A percentile compares a stretch with the other conserved stretches of the same genome.
Evolutionary conservation across 2,888 invertebrate species (phyloP).

Genomic region (Bimastos eiseni): DNA sequence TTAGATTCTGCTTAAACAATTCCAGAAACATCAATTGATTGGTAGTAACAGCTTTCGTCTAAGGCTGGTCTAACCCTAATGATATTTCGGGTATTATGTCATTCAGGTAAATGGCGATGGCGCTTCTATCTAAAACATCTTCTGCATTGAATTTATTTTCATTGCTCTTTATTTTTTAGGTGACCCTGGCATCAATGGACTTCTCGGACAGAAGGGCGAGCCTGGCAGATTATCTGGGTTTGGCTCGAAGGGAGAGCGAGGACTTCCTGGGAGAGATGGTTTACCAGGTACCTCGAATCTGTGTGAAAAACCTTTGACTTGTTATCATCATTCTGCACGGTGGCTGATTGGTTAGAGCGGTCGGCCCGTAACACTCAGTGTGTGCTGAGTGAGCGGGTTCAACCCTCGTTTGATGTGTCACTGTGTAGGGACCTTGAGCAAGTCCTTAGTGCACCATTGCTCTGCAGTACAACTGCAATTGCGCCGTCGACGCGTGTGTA

Average conservation of each 20-base stretch:
- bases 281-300: not conserved
- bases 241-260: not conserved
- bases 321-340: not conserved
- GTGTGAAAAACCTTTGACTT: not conserved
- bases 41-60: not conserved
- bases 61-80: not conserved
- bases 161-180: not conserved
- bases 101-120: not conserved
- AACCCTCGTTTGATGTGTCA: too few species aligned
- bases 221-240: constrained; percentile 9
- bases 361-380: too few species aligned
- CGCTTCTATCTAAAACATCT: not conserved
- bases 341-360: too few species aligned
- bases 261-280: not conserved
- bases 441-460: too few species aligned
- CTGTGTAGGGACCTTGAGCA: too few species aligned
- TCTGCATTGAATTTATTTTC: not conserved
- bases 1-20: too few species aligned
- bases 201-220: constrained; percentile 32
- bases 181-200: constrained; percentile 20
- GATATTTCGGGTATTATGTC: not conserved
- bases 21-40: too few species aligned
- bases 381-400: too few species aligned
- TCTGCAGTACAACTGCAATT: too few species aligned
- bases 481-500: too few species aligned